Evolutionary conservation across 2,888 invertebrate species (phyloP).

Genomic region (Eristalinus sepulchralis): DNA sequence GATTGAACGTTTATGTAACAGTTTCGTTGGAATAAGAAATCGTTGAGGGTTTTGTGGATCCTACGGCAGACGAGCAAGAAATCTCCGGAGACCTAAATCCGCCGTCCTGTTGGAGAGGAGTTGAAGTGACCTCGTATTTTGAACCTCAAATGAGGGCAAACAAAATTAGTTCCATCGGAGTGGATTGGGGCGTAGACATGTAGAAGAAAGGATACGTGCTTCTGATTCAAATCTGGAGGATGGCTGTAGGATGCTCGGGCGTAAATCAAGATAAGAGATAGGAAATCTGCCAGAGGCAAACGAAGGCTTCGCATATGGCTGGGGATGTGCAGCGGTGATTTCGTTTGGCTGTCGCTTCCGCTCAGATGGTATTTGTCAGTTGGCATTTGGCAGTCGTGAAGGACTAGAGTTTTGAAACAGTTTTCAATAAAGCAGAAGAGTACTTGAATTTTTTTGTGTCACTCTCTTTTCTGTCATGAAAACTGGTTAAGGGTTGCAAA

Average conservation of each 20-base stretch:
- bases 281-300: background rate
- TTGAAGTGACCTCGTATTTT: background rate
- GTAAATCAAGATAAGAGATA: background rate
- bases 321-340: no score
- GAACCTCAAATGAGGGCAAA: background rate
- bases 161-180: background rate
- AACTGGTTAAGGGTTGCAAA: no score
- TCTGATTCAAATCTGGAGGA: background rate
- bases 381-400: no score
- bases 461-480: no score
- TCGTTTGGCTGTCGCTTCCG: no score
- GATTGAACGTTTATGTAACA: background rate
- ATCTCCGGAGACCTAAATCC: background rate
- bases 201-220: background rate
- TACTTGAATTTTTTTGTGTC: no score
- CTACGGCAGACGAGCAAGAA: background rate
- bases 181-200: background rate
- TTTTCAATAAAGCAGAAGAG: no score
- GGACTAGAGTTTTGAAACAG: no score
- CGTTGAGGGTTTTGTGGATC: background rate
- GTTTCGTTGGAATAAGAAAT: background rate
- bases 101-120: background rate
- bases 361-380: no score
- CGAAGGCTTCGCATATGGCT: no score
- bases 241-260: background rate